Evolutionary conservation across 2,113 vertebrate species (phyloP).

Genomic region (Hypomesus transpacificus): DNA sequence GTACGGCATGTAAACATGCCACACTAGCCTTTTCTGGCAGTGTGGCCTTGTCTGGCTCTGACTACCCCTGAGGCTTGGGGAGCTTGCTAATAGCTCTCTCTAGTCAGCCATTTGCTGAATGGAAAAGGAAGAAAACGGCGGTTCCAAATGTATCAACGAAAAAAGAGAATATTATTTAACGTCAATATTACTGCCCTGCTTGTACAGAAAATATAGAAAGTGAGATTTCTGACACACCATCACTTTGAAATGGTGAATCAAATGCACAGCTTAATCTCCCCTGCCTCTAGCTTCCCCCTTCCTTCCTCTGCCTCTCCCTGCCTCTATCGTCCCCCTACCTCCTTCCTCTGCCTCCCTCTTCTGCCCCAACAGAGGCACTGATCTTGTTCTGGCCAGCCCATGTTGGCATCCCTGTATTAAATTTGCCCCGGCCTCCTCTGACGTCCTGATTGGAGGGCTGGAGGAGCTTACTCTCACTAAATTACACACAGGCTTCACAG

Average conservation of each 20-base stretch:
- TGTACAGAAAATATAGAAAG: too few relatives aligned
- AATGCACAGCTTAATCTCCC: too few relatives aligned
- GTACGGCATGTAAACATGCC: slow-evolving; percentile 33
- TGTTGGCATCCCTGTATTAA: slow-evolving; percentile 53
- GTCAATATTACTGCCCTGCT: too few relatives aligned
- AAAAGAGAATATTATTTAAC: too few relatives aligned
- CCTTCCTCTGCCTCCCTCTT: slow-evolving; percentile 11
- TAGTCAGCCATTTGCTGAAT: slow-evolving; percentile 22
- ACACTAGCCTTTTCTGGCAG: slow-evolving; percentile 25
- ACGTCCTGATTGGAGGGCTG: slow-evolving; percentile 29
- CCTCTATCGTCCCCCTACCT: neutral
- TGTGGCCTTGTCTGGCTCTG: slow-evolving; percentile 24
- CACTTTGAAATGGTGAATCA: too few relatives aligned
- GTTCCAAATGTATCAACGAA: neutral
- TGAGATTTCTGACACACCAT: too few relatives aligned
- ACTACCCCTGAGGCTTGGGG: too few relatives aligned
- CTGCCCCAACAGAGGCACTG: neutral
- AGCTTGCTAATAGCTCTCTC: slow-evolving; percentile 1
- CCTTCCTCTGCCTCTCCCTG: neutral
- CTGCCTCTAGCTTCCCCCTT: neutral
- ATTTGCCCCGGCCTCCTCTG: slow-evolving; percentile 37
- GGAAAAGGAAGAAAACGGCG: slow-evolving; percentile 29
- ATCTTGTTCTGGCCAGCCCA: slow-evolving; percentile 20
- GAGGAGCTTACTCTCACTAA: slow-evolving; percentile 39
- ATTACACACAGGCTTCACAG: slow-evolving; percentile 40